Evolutionary conservation across 2,113 vertebrate genomes (phyloP).

Genomic region (Xenopus tropicalis): DNA sequence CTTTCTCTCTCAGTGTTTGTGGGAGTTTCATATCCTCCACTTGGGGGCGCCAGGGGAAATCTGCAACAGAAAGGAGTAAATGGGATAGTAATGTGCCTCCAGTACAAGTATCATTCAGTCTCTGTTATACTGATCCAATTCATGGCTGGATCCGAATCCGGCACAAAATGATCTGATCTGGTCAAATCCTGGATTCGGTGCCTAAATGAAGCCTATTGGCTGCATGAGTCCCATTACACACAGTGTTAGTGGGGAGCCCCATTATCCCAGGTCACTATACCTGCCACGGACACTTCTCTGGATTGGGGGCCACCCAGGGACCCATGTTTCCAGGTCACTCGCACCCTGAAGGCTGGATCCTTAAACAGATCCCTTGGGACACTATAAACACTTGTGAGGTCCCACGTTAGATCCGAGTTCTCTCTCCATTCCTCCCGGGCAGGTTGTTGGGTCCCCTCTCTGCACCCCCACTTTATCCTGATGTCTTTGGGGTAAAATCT

Average conservation of each 20-base stretch:
- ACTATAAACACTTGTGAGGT: neutral
- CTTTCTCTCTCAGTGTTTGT: neutral
- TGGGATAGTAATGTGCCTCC: no score
- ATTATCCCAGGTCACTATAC: neutral
- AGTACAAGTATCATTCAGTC: no score
- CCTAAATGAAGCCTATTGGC: no score
- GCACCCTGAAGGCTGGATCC: constrained; percentile 1
- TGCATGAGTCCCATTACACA: no score
- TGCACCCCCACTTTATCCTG: constrained; percentile 5
- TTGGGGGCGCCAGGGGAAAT: constrained; percentile 19
- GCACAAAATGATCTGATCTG: no score
- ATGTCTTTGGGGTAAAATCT: constrained; percentile 26
- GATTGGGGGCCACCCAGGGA: constrained; percentile 10
- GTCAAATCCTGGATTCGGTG: no score
- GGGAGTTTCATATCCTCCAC: neutral
- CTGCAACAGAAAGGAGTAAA: neutral
- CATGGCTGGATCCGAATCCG: no score
- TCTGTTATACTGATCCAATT: no score
- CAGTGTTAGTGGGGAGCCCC: no score
- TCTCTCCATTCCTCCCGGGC: neutral
- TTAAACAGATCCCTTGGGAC: neutral
- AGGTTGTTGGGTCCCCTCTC: neutral
- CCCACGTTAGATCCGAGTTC: neutral
- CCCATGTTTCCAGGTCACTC: constrained; percentile 21
- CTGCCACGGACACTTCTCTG: neutral